phyloP scores from a whole-genome alignment of 2,888 invertebrate genomes.

The Protophormia terraenovae region DNA sequence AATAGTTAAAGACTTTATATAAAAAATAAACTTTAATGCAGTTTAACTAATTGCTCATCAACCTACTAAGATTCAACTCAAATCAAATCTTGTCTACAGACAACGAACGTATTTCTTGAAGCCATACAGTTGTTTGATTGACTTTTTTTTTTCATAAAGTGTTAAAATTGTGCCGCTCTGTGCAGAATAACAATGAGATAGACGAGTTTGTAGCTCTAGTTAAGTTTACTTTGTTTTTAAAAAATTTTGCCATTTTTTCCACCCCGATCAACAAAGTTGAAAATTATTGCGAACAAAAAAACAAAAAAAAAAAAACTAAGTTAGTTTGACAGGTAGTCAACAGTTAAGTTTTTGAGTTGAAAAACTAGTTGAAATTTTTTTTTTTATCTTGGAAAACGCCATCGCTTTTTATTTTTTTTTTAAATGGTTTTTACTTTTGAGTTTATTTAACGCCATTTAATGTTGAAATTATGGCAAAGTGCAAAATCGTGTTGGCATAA shows the following conservation, averaged over 20 bases:
- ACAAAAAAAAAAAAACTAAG: neutral
- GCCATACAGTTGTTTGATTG: slow-evolving; percentile 31
- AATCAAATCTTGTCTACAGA: neutral
- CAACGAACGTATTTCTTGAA: slow-evolving; percentile 8
- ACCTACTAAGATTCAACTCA: slow-evolving; percentile 8
- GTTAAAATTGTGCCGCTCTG: slow-evolving; percentile 51
- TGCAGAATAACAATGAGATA: slow-evolving; percentile 49
- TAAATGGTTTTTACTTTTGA: neutral
- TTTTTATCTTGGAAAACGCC: slow-evolving; percentile 51
- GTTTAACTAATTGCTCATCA: slow-evolving; percentile 61
- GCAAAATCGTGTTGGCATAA: slow-evolving; percentile 67
- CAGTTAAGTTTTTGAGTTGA: slow-evolving; percentile 48
- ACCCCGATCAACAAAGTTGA: slow-evolving; percentile 41
- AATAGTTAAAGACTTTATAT: slow-evolving; percentile 38
- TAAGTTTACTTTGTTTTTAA: neutral
- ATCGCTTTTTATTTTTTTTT: slow-evolving; percentile 23
- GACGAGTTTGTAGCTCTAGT: slow-evolving; percentile 22
- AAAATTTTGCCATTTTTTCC: slow-evolving; percentile 23
- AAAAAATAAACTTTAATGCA: slow-evolving; percentile 21
- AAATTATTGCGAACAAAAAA: slow-evolving; percentile 11
- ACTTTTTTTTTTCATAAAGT: slow-evolving; percentile 61
- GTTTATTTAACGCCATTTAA: slow-evolving; percentile 22
- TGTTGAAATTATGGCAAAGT: slow-evolving; percentile 66
- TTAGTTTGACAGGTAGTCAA: slow-evolving; percentile 51
- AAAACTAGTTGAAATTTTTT: slow-evolving; percentile 51